A percentile compares a stretch with the other conserved stretches of the same genome.
Conservation (phyloP, 2,113 vertebrate species). For the Acrocephalus arundinaceus region DNA sequence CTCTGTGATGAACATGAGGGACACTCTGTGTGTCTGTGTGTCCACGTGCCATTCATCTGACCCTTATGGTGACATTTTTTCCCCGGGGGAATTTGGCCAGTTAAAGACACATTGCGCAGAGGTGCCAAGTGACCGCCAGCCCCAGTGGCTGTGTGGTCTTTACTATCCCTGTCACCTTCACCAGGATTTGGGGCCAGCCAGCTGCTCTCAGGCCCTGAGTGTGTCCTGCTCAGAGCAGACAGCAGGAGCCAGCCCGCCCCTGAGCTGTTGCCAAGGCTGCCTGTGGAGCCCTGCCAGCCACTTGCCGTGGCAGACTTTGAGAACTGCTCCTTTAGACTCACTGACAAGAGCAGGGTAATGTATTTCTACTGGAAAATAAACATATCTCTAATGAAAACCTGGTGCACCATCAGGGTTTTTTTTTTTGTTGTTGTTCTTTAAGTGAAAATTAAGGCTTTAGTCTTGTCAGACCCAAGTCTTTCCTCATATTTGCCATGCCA, state of each 20-base stretch:
- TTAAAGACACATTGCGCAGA: accelerated
- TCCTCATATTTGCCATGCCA: neutral
- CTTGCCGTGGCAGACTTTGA: constrained; percentile 7
- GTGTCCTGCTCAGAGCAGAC: neutral
- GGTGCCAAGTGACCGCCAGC: neutral
- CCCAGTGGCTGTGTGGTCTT: accelerated
- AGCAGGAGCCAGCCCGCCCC: neutral
- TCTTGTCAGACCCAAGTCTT: constrained; percentile 1
- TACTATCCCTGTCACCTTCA: neutral
- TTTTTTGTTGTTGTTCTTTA: neutral
- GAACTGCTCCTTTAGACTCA: neutral
- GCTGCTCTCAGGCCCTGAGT: neutral
- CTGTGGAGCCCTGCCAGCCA: neutral
- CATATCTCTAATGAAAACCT: constrained; percentile 32
- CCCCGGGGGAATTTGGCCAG: accelerated
- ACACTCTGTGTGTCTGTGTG: neutral
- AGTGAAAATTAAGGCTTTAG: constrained; percentile 20
- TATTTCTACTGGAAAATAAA: constrained; percentile 51
- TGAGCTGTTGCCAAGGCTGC: neutral
- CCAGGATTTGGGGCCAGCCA: neutral
- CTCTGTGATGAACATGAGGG: neutral
- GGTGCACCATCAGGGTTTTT: neutral
- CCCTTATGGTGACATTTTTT: neutral
- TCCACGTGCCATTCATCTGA: accelerated
- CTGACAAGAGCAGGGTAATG: neutral